Conservation (phyloP, 2,888 invertebrate genomes). For the Lasioglossum figueresi region DNA sequence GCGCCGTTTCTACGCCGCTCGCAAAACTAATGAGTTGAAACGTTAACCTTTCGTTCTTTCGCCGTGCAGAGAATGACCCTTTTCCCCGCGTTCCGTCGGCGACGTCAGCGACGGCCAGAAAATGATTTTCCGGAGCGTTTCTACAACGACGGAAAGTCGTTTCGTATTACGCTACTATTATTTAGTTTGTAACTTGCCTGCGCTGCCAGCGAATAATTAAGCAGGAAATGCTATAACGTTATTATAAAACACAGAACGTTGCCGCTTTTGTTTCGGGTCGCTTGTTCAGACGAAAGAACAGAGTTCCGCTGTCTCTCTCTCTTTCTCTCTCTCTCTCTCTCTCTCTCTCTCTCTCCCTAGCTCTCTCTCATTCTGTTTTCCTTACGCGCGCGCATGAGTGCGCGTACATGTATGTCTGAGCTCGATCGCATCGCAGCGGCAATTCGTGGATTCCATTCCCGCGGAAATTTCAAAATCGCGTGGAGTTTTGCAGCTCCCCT, state of each 20-base stretch:
- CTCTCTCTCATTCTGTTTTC: background rate
- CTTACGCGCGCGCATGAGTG: too few relatives aligned
- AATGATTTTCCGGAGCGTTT: slow-evolving; percentile 15
- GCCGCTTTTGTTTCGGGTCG: background rate
- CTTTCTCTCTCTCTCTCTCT: background rate
- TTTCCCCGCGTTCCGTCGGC: background rate
- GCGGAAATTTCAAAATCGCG: slow-evolving; percentile 48
- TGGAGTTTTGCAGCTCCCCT: slow-evolving; percentile 28
- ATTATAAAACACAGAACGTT: background rate
- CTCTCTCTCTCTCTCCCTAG: background rate
- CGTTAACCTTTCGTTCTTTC: slow-evolving; percentile 22
- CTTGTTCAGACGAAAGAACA: background rate
- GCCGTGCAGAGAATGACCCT: background rate
- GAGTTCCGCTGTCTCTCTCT: background rate
- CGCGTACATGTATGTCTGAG: background rate
- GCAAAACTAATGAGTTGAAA: slow-evolving; percentile 59
- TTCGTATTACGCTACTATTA: slow-evolving; percentile 18
- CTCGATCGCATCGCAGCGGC: slow-evolving; percentile 21
- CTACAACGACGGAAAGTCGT: slow-evolving; percentile 7
- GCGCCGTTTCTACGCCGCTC: slow-evolving; percentile 6
- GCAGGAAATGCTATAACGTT: slow-evolving; percentile 1
- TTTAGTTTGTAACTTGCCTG: background rate
- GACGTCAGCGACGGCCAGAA: background rate
- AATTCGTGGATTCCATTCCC: slow-evolving; percentile 28
- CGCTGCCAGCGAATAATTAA: slow-evolving; percentile 1